Conservation (phyloP, 2,888 invertebrate species). For the Stramonita haemastoma region DNA sequence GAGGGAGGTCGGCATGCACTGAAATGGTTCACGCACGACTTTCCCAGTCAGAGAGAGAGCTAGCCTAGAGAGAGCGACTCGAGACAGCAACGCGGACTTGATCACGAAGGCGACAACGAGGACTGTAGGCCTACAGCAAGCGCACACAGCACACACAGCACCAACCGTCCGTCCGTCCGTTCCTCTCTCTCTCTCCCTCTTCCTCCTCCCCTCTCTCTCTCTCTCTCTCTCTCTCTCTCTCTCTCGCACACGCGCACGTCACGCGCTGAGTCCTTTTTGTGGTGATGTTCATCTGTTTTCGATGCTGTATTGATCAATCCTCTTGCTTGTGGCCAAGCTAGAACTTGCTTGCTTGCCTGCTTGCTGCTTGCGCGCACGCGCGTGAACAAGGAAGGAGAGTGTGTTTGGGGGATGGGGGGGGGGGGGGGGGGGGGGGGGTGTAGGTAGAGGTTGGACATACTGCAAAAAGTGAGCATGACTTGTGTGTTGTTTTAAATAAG, state of each 20-base stretch:
- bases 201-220: background rate
- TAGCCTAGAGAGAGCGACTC: background rate
- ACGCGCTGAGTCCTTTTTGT: background rate
- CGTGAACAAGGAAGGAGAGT: background rate
- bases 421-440: background rate
- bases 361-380: background rate
- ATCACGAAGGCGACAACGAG: background rate
- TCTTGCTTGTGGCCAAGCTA: background rate
- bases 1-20: background rate
- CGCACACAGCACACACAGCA: background rate
- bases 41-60: background rate
- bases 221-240: background rate
- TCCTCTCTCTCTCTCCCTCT: background rate
- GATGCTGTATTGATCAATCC: constrained; percentile 2
- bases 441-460: too few species aligned
- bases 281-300: constrained; percentile 22
- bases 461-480: too few species aligned
- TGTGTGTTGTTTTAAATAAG: too few species aligned
- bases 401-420: background rate
- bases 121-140: background rate
- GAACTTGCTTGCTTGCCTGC: too few species aligned
- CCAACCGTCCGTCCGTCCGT: background rate
- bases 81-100: too few species aligned
- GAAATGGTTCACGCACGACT: background rate
- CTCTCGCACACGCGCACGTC: background rate